Conservation (phyloP, 1,140 invertebrate genomes). For the Drosophila mojavensis region DNA sequence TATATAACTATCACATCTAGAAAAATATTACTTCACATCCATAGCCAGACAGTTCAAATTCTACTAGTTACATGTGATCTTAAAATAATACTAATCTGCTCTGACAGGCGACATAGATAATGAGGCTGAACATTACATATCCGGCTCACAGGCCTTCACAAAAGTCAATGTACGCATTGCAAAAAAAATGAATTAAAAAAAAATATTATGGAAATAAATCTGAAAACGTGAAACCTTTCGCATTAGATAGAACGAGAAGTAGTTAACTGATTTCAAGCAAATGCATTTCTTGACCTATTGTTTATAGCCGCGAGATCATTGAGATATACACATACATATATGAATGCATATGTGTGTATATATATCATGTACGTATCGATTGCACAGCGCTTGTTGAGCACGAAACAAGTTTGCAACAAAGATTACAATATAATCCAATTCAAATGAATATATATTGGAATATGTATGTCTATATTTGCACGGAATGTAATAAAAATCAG, state of each 20-base stretch:
- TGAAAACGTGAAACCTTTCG: conserved; percentile 1
- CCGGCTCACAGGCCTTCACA: not conserved
- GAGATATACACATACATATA: not conserved
- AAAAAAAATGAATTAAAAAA: not conserved
- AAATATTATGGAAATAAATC: conserved; percentile 3
- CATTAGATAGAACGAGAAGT: not conserved
- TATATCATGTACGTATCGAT: conserved; percentile 2
- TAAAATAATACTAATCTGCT: not conserved
- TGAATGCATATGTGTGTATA: not conserved
- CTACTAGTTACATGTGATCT: too few relatives aligned
- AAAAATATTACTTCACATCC: too few relatives aligned
- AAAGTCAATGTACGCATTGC: conserved; percentile 55
- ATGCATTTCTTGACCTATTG: conserved; percentile 36
- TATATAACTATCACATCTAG: too few relatives aligned
- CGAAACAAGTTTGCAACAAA: conserved; percentile 33
- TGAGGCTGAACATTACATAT: too few relatives aligned
- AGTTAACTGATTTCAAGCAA: conserved; percentile 1
- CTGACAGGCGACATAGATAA: not conserved
- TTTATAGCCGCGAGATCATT: not conserved
- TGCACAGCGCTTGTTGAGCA: conserved; percentile 6
- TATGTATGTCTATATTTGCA: not conserved
- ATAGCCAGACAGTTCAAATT: too few relatives aligned
- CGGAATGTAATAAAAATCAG: conserved; percentile 12
- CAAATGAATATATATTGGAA: conserved; percentile 8
- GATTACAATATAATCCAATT: conserved; percentile 16